Conservation (phyloP, 2,113 vertebrate genomes). For the Catharus fuscescens region DNA sequence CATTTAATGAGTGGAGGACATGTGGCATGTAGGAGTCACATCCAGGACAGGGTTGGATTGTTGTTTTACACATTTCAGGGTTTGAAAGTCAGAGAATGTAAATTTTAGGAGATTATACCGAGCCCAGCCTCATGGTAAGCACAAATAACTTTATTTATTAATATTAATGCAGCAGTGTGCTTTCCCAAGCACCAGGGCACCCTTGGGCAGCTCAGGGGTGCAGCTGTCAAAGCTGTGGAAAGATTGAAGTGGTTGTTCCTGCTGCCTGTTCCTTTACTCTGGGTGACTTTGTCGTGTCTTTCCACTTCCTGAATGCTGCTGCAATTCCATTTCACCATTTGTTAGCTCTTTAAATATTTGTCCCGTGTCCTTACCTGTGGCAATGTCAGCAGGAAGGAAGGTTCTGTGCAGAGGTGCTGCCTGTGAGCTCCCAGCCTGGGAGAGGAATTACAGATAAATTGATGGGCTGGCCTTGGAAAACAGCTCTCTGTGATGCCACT, state of each 20-base stretch:
- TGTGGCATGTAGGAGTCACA: background rate
- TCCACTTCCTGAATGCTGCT: background rate
- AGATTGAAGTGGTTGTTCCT: background rate
- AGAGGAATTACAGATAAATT: background rate
- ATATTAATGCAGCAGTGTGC: background rate
- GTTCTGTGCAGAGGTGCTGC: too few species aligned
- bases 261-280: background rate
- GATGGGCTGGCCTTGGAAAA: constrained; percentile 2
- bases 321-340: background rate
- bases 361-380: background rate
- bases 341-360: background rate
- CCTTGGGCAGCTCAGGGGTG: background rate
- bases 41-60: background rate
- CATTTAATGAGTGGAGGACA: background rate
- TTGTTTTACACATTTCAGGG: background rate
- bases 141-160: background rate
- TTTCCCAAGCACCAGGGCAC: background rate
- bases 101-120: background rate
- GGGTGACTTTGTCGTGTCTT: background rate
- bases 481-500: background rate
- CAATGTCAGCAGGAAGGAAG: background rate
- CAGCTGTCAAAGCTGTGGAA: background rate
- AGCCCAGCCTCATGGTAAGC: background rate
- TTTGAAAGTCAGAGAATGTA: background rate
- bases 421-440: background rate